Conservation (phyloP, 1,140 invertebrate species). For the Lasaia peninsularis region DNA sequence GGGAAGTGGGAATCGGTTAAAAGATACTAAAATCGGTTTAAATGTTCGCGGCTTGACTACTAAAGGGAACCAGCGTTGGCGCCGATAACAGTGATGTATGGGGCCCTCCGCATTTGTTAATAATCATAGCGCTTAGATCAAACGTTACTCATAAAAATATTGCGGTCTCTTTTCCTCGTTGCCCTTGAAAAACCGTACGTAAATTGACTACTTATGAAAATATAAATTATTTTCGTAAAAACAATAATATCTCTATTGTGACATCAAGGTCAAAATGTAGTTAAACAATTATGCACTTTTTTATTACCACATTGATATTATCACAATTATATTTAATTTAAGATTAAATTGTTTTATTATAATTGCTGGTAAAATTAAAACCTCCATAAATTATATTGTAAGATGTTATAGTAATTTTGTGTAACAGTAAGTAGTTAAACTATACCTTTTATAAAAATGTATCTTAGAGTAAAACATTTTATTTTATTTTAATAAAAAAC, state of each 20-base stretch:
- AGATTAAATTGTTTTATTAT: too few species aligned
- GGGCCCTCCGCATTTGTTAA: conserved; percentile 52
- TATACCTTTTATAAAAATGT: too few species aligned
- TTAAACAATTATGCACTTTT: too few species aligned
- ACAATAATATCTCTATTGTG: neutral
- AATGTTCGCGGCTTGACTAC: conserved; percentile 52
- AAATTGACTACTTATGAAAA: neutral
- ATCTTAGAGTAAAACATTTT: too few species aligned
- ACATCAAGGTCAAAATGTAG: neutral
- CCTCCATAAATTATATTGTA: too few species aligned
- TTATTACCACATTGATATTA: too few species aligned
- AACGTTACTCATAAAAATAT: conserved; percentile 43
- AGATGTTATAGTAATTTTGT: too few species aligned
- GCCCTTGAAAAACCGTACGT: conserved; percentile 6
- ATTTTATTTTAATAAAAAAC: too few species aligned
- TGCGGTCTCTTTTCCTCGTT: conserved; percentile 40
- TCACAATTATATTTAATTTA: too few species aligned
- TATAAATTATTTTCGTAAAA: neutral
- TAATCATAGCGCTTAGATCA: conserved; percentile 60
- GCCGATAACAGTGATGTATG: conserved; percentile 62
- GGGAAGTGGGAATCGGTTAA: conserved; percentile 23
- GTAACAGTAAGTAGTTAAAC: too few species aligned
- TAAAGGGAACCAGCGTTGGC: conserved; percentile 57
- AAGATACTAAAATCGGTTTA: conserved; percentile 38
- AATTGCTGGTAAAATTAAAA: too few species aligned